Evolutionary conservation across 1,140 invertebrate species (phyloP).

Genomic region (Zaprionus ghesquierei): DNA sequence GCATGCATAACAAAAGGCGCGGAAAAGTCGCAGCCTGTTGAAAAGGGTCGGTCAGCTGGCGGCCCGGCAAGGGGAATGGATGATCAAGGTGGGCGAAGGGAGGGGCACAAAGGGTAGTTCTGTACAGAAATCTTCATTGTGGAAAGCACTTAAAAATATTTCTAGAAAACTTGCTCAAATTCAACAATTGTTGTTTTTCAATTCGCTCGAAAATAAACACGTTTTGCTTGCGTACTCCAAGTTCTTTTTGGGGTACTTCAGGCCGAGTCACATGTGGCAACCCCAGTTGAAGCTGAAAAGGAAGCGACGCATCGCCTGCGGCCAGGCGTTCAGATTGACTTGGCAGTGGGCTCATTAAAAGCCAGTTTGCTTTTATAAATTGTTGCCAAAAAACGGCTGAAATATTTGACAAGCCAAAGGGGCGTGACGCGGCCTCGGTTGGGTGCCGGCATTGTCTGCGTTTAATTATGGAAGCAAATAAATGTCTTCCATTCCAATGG

Average conservation of each 20-base stretch:
- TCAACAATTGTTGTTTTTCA: conserved; percentile 59
- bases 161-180: conserved; percentile 22
- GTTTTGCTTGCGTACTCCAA: not conserved
- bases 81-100: not conserved
- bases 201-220: conserved; percentile 73
- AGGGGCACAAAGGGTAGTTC: not conserved
- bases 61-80: not conserved
- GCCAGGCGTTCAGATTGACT: conserved; percentile 51
- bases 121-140: conserved; percentile 41
- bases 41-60: conserved; percentile 50
- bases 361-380: conserved; percentile 64
- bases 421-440: conserved; percentile 33
- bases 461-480: conserved; percentile 80
- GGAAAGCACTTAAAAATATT: conserved; percentile 31
- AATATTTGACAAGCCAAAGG: conserved; percentile 59
- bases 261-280: conserved; percentile 60
- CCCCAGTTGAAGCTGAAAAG: conserved; percentile 1
- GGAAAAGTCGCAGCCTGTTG: conserved; percentile 30
- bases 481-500: conserved; percentile 72
- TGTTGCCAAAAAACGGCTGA: conserved; percentile 59
- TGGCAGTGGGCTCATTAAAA: conserved; percentile 53
- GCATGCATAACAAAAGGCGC: conserved; percentile 41
- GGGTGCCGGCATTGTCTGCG: conserved; percentile 63
- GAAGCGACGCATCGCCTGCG: conserved; percentile 34
- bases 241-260: not conserved